Conservation (phyloP, 2,113 vertebrate species). For the Ibidorhyncha struthersii region DNA sequence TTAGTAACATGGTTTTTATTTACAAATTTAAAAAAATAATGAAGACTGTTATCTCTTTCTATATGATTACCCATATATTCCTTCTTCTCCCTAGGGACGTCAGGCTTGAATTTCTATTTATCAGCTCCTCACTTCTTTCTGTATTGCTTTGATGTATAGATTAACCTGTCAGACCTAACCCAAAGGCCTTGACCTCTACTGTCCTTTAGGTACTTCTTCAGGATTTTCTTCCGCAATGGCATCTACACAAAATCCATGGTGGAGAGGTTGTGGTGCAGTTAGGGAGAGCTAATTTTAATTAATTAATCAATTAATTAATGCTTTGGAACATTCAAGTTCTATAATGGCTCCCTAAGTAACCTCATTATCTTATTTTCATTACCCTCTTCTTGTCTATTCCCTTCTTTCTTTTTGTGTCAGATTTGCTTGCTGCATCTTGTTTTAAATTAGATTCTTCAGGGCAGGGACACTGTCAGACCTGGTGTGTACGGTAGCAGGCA, state of each 20-base stretch:
- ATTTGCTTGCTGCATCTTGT: neutral
- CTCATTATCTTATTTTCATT: constrained; percentile 52
- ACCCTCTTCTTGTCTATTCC: neutral
- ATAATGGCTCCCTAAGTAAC: constrained; percentile 41
- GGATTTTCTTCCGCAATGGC: neutral
- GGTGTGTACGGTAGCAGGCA: neutral
- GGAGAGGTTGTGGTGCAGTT: neutral
- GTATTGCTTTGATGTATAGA: neutral
- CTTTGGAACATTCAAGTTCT: constrained; percentile 18
- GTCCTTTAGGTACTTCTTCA: neutral
- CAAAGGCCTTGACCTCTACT: neutral
- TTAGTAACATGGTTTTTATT: neutral
- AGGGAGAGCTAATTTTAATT: constrained; percentile 32
- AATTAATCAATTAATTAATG: constrained; percentile 57
- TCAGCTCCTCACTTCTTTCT: neutral
- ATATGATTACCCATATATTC: neutral
- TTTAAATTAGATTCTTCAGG: constrained; percentile 29
- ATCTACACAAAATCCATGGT: neutral
- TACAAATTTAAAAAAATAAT: neutral
- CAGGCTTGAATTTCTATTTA: neutral
- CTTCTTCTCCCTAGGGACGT: neutral
- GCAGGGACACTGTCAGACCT: neutral
- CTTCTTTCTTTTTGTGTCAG: constrained; percentile 5
- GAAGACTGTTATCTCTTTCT: neutral
- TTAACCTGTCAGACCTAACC: constrained; percentile 17